Evolutionary conservation across 2,888 invertebrate genomes (phyloP), one percentile per base, ranked within the genome.

Genomic region (Sussaba pulchella): DNA sequence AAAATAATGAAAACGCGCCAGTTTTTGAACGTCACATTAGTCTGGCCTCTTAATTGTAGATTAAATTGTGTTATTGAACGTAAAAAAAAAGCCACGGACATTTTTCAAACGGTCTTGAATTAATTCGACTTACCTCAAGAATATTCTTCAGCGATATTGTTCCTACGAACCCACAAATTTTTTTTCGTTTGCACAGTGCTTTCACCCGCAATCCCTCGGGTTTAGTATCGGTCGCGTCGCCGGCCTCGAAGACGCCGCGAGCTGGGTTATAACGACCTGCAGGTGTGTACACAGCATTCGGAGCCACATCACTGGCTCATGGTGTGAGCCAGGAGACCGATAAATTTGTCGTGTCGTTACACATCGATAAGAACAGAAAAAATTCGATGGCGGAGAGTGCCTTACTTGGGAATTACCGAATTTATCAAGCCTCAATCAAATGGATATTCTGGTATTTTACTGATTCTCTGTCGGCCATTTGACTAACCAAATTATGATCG

Each of bases 291-390:
- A 54, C n/a, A 4, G 17, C 8, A 1, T 41, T 24, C 39, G 24
- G 31, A 64, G 66, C 50, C 61, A 70, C 69, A 50, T 69, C 41
- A 24, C 57, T 3, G 39, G 45, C 47, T 10, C 52, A 45, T 50
- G 10, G 39, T 52, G 73, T 10, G 57, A 31, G 39, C 63, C 39
- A 66, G 69, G 41, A 50, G 43, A 70, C 45, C 66, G 81, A 82
- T 82, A 82, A 82, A 74, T 75, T 78, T 82, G 69, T 63, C 70
- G 57, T 45, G 67, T 69, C 76, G 74, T 81, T 71, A 81, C 75
- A 78, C 78, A 71, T 78, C 74, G 81, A 82, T 78, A 82, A 81
- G 73, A 63, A 72, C 8, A 67, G 24, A 72, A 50, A 50, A 21
- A 61, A n/a, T n/a, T n/a, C n/a, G n/a, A n/a, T 14, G 24, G 41